Evolutionary conservation across 2,797 vertebrate genomes (phyloP).

Genomic region (Brachymystax lenok): DNA sequence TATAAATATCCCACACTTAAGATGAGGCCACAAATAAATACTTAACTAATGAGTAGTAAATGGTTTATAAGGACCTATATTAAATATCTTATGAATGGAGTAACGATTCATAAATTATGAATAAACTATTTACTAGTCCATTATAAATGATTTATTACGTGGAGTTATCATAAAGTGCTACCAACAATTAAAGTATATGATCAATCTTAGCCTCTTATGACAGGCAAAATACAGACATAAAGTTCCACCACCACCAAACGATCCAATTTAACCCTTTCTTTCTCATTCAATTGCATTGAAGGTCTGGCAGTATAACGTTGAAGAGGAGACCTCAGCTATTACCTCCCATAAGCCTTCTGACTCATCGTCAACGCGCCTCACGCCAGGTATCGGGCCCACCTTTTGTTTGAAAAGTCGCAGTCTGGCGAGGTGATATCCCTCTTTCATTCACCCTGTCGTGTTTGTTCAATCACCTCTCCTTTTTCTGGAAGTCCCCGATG

Average conservation of each 20-base stretch:
- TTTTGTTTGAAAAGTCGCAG: conserved; percentile 65
- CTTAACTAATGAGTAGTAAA: too few species aligned
- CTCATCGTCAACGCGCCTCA: conserved; percentile 5
- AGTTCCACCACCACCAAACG: not conserved
- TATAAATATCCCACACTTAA: too few species aligned
- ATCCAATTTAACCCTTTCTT: not conserved
- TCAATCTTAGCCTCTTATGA: not conserved
- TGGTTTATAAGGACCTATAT: too few species aligned
- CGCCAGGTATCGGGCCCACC: conserved; percentile 38
- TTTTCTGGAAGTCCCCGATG: conserved; percentile 63
- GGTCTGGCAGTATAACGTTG: not conserved
- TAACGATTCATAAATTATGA: too few species aligned
- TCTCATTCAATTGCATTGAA: not conserved
- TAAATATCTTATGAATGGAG: too few species aligned
- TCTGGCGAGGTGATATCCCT: conserved; percentile 45
- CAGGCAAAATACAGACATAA: not conserved
- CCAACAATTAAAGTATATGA: too few species aligned
- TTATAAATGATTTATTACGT: too few species aligned
- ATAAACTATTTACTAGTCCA: too few species aligned
- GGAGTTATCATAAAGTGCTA: too few species aligned
- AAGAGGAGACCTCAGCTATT: not conserved
- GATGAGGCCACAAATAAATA: too few species aligned
- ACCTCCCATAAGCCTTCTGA: not conserved
- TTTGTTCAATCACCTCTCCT: conserved; percentile 68
- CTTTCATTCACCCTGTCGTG: conserved; percentile 55